Evolutionary conservation across 2,888 invertebrate genomes (phyloP).

Genomic region (Acronicta leporina): DNA sequence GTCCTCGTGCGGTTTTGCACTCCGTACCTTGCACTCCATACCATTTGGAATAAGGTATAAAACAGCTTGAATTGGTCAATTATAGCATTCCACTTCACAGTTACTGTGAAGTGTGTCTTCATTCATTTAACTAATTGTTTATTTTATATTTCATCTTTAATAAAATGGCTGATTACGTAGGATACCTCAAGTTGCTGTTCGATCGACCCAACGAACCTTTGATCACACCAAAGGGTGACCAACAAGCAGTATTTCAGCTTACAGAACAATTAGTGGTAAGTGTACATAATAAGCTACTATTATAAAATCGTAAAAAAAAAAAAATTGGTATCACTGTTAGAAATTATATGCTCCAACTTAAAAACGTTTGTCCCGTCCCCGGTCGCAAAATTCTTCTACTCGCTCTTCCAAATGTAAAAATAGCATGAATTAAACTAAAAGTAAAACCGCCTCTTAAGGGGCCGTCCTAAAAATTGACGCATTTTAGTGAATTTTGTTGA

Average conservation of each 20-base stretch:
- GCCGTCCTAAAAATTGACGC: too few relatives aligned
- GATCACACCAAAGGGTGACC: slow-evolving; percentile 90
- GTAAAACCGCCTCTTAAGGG: too few relatives aligned
- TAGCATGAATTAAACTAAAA: too few relatives aligned
- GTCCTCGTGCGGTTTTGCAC: slow-evolving; percentile 68
- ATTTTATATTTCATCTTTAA: slow-evolving; percentile 34
- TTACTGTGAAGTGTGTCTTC: slow-evolving; percentile 75
- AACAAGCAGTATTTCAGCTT: slow-evolving; percentile 89
- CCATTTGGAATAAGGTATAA: slow-evolving; percentile 37
- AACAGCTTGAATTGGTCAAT: slow-evolving; percentile 57
- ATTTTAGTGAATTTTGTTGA: too few relatives aligned
- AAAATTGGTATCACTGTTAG: too few relatives aligned
- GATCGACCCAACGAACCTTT: slow-evolving; percentile 90
- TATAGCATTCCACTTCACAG: slow-evolving; percentile 74
- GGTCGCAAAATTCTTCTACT: too few relatives aligned
- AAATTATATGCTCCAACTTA: too few relatives aligned
- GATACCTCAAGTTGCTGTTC: slow-evolving; percentile 82
- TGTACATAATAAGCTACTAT: too few relatives aligned
- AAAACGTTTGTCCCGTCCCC: too few relatives aligned
- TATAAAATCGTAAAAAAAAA: too few relatives aligned
- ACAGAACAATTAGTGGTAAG: slow-evolving; percentile 90
- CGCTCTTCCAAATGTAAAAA: too few relatives aligned
- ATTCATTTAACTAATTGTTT: slow-evolving; percentile 30
- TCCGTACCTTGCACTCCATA: slow-evolving; percentile 61
- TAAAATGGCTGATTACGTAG: slow-evolving; percentile 67